Percentiles rank a stretch among this genome's conserved stretches.
phyloP scores from a whole-genome alignment of 2,113 vertebrate species.

The Silurus glanis region DNA sequence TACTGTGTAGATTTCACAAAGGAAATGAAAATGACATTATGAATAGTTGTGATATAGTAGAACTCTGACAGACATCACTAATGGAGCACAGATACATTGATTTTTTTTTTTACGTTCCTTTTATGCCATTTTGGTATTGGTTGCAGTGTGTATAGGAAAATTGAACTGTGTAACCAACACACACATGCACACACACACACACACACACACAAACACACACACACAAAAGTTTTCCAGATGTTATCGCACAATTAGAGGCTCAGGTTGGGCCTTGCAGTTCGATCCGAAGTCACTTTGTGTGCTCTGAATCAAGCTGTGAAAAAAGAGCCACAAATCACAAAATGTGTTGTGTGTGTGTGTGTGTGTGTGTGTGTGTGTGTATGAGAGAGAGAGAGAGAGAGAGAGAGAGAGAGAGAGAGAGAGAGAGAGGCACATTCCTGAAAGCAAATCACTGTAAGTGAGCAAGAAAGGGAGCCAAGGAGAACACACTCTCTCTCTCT shows the following conservation, averaged over 20 bases:
- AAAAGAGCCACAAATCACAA: not conserved
- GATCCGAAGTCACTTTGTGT: not conserved
- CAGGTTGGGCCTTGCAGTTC: not conserved
- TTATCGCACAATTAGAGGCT: not conserved
- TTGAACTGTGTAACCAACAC: not conserved
- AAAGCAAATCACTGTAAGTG: constrained; percentile 11
- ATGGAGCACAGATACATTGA: constrained; percentile 5
- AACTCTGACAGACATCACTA: not conserved
- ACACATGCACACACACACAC: not conserved
- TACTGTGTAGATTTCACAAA: not conserved
- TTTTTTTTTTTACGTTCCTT: not conserved
- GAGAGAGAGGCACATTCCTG: not conserved
- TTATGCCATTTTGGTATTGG: not conserved
- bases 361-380: too few species aligned
- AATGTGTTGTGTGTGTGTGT: not conserved
- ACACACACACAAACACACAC: constrained; percentile 3
- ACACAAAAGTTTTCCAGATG: not conserved
- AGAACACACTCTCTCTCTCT: too few species aligned
- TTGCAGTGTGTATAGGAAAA: not conserved
- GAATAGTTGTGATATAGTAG: constrained; percentile 32
- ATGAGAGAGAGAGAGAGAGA: not conserved
- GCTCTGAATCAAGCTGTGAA: not conserved
- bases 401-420: too few species aligned
- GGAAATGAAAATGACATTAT: not conserved
- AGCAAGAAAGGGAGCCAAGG: not conserved